Conservation (phyloP, 2,888 invertebrate species). For the Periphyllus acericola region DNA sequence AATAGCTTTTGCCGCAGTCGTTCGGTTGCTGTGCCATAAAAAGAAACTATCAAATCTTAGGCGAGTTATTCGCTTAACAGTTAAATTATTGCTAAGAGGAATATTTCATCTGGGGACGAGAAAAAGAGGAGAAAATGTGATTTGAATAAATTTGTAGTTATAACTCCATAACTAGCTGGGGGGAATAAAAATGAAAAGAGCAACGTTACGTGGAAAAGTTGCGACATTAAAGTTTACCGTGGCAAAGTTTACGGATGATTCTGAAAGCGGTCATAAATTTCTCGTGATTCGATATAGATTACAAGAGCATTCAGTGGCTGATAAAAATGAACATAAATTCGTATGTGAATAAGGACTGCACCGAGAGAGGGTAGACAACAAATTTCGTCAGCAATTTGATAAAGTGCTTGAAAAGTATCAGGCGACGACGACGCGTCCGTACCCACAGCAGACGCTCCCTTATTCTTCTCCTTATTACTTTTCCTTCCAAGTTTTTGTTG, state of each 20-base stretch:
- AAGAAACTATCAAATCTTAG: not conserved
- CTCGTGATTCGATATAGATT: conserved; percentile 59
- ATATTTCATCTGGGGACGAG: not conserved
- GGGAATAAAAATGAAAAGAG: not conserved
- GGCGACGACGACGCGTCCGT: conserved; percentile 38
- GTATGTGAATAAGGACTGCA: conserved; percentile 53
- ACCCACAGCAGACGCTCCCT: conserved; percentile 2
- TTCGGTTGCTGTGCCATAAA: not conserved
- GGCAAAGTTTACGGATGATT: conserved; percentile 52
- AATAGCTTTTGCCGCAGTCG: not conserved
- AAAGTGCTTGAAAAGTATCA: conserved; percentile 60
- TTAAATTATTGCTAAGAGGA: not conserved
- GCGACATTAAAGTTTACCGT: conserved; percentile 51
- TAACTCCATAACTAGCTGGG: conserved; percentile 28
- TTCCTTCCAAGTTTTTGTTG: conserved; percentile 31
- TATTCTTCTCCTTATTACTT: conserved; percentile 41
- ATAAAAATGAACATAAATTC: conserved; percentile 61
- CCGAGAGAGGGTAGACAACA: conserved; percentile 43
- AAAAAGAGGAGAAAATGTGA: conserved; percentile 11
- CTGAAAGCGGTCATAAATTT: conserved; percentile 57
- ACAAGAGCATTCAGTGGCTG: conserved; percentile 50
- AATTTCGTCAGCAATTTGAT: conserved; percentile 61
- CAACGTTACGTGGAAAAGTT: conserved; percentile 45
- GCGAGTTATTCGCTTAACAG: not conserved
- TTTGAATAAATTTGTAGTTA: conserved; percentile 54